Conservation (phyloP, 2,797 vertebrate genomes). For the Champsocephalus gunnari region DNA sequence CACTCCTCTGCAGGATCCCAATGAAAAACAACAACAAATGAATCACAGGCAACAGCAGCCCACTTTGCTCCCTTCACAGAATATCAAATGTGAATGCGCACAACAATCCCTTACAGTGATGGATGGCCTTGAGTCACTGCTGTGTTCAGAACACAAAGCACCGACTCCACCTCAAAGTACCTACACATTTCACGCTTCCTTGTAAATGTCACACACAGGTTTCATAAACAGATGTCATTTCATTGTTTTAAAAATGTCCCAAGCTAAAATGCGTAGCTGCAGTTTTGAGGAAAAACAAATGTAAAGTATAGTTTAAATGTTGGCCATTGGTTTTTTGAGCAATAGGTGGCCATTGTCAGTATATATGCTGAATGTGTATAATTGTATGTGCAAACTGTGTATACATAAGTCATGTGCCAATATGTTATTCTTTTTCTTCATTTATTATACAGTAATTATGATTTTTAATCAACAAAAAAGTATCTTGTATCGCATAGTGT, state of each 20-base stretch:
- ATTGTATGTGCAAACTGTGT: no score
- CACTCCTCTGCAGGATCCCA: slow-evolving; percentile 72
- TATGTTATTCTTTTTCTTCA: no score
- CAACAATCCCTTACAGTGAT: slow-evolving; percentile 74
- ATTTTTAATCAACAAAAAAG: no score
- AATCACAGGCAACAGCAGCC: slow-evolving; percentile 74
- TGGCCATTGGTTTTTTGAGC: no score
- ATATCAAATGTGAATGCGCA: slow-evolving; percentile 77
- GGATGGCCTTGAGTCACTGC: slow-evolving; percentile 66
- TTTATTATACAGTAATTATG: no score
- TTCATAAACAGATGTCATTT: slow-evolving; percentile 56
- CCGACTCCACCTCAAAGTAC: slow-evolving; percentile 47
- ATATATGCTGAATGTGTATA: no score
- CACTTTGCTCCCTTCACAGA: slow-evolving; percentile 74
- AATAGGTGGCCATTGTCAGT: no score
- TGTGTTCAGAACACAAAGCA: slow-evolving; percentile 58
- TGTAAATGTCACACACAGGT: slow-evolving; percentile 64
- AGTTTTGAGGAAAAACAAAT: neutral
- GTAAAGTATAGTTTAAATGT: no score
- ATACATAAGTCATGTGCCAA: no score
- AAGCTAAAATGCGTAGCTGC: slow-evolving; percentile 5
- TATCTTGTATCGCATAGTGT: no score
- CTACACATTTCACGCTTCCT: slow-evolving; percentile 53
- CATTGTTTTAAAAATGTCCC: slow-evolving; percentile 37
- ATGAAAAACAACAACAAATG: slow-evolving; percentile 79